Conservation (phyloP, 2,888 invertebrate genomes). For the Troides aeacus region DNA sequence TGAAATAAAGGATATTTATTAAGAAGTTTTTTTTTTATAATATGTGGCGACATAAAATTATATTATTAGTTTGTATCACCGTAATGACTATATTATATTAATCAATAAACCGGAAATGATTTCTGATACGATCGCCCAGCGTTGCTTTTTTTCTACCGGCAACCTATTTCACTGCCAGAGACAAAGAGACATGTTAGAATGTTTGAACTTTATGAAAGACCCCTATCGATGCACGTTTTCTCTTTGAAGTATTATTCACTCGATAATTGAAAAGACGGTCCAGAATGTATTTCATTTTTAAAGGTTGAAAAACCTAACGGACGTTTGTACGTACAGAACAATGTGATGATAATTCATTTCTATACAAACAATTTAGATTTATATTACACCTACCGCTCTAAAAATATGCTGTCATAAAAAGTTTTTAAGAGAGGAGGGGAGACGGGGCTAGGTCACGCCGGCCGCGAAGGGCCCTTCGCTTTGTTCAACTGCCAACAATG, state of each 20-base stretch:
- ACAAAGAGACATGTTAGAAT: constrained; percentile 7
- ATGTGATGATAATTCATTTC: constrained; percentile 36
- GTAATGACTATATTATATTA: too few species aligned
- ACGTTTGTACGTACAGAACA: background rate
- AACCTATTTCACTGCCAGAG: constrained; percentile 1
- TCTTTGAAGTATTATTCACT: constrained; percentile 21
- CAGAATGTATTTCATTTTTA: constrained; percentile 16
- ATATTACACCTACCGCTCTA: constrained; percentile 53
- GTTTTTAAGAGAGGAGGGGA: constrained; percentile 52
- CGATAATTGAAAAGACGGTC: constrained; percentile 27
- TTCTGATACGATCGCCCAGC: background rate
- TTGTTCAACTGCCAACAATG: constrained; percentile 76
- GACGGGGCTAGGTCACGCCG: constrained; percentile 63
- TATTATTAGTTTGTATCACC: too few species aligned
- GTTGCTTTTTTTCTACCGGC: background rate
- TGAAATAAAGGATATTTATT: too few species aligned
- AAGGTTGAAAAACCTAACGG: background rate
- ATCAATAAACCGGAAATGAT: too few species aligned
- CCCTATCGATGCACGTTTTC: constrained; percentile 22
- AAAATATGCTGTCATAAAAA: constrained; percentile 76
- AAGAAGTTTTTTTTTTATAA: too few species aligned
- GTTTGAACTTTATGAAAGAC: constrained; percentile 2
- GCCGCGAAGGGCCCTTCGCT: constrained; percentile 68
- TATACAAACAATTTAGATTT: constrained; percentile 60
- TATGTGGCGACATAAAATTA: too few species aligned